A percentile compares a stretch with the other conserved stretches of the same genome.
Conservation (phyloP, 2,797 vertebrate species). For the Chaetodon trifasciatus region DNA sequence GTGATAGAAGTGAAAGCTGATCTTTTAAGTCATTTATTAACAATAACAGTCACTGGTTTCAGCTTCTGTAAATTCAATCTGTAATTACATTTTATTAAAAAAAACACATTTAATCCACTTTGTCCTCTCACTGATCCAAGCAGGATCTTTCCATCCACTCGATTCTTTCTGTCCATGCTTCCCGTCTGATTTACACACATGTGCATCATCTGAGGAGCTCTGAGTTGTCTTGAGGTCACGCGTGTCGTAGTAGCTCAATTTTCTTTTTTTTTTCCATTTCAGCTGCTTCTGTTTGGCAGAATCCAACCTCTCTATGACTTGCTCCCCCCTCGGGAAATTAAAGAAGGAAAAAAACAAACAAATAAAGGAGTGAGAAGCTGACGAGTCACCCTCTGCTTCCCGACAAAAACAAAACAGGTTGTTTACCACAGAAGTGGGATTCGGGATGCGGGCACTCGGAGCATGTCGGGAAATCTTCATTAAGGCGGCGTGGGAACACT, state of each 20-base stretch:
- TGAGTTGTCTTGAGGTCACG: no score
- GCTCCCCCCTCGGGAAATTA: constrained; percentile 28
- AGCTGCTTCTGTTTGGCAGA: constrained; percentile 7
- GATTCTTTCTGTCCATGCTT: not conserved
- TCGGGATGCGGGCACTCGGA: not conserved
- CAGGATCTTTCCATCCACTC: not conserved
- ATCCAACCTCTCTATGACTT: not conserved
- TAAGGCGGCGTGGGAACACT: constrained; percentile 22
- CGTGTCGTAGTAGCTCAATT: not conserved
- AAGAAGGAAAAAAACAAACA: constrained; percentile 44
- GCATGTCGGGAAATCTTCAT: constrained; percentile 34
- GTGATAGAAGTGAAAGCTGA: no score
- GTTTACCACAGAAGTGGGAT: constrained; percentile 31
- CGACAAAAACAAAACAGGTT: constrained; percentile 39
- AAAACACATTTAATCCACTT: no score
- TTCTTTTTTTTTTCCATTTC: constrained; percentile 2
- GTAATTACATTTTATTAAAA: no score
- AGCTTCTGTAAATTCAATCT: no score
- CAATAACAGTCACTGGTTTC: not conserved
- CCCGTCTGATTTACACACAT: not conserved
- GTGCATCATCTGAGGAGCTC: not conserved
- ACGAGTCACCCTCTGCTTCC: constrained; percentile 49
- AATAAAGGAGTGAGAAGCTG: constrained; percentile 23
- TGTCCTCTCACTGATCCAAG: not conserved
- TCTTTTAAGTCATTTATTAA: not conserved